Base-by-base conservation (phyloP, 2,113 vertebrate genomes). In the Phyllopteryx taeniolatus region DNA sequence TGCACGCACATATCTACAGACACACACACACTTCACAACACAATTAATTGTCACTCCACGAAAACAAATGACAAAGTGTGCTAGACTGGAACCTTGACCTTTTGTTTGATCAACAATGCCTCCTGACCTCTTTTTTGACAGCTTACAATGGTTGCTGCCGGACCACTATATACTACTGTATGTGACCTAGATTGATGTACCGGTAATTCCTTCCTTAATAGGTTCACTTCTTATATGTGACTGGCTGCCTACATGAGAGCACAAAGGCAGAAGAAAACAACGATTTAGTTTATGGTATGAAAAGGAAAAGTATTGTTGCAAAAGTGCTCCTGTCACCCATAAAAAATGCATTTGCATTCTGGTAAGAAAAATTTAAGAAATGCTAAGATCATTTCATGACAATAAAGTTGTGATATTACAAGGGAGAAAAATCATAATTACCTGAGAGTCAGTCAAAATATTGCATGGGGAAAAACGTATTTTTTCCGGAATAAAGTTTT, bases 41-140 rank as follows among this genome's bases (percentile, higher is more conserved):
- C 39, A 17, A 59, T 5, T 4, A 47, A 14, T 14, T 47, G 46
- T 8, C 17, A 61, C 13, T 51, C 49, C 20, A 20, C n/a, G 65
- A 70, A 86, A 87, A 85, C 72, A 67, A 88, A 89, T 89, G 77
- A 86, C 61, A 75, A 4, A 74, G 68, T 74, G 81, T 87, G 81
- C 68, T 70, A 73, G 84, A 85, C 68, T 80, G 77, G 73, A 91
- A 87, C 86, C 70, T 51, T 85, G 85, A 83, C 85, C 86, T 91
- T 89, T 89, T 22, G 61, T 76, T 69, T 56, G 64, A 86, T 82
- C 77, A 82, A 76, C 46, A 69, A 76, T 79, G 44, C 27, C 64
- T 53, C 54, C 43, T 75, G 78, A 75, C 78, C 80, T 75, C 42
- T 44, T 5, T 46, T 43, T 79, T 73, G 64, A 71, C 65, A 70